Base-by-base conservation (phyloP, 1,140 invertebrate genomes). In the Eumaeus atala region DNA sequence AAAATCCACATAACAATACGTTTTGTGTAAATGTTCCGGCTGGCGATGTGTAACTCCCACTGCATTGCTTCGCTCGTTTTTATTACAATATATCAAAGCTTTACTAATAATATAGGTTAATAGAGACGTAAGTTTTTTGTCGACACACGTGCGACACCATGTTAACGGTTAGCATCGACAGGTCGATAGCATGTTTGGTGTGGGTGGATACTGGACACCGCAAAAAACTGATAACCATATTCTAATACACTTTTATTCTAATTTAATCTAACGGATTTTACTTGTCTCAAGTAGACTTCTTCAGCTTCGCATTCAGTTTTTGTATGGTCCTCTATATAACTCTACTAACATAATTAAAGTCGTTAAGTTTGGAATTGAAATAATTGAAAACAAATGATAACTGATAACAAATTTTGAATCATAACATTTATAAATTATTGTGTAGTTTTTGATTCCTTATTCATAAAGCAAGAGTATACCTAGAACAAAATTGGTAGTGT, bases 81-180 rank as follows among this genome's bases (percentile, higher is more conserved):
- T 44, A 44, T 44, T 44, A 44, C 17, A 44, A 44, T 44, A 17
- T n/a, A 44, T 44, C 40, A 16, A 44, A 28, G 6, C 21, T 28
- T 28, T 28, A n/a, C n/a, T n/a, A n/a, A n/a, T n/a, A n/a, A n/a
- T n/a, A 28, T 3, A 44, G 40, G 40, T 44, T 44, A 44, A 44
- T 44, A 16, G 14, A 44, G 40, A 9, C 40, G 16, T 17, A 16
- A 44, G 6, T 9, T 44, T 28, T 44, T 44, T 44, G 40, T 44
- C 40, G 14, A 44, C 9, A 14, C 1, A 16, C 14, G 16, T 7
- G 12, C 40, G 14, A 44, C 16, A 44, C 40, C 21, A 28, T 28
- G 21, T 28, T 28, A 28, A 28, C 21, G 21, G 21, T 28, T 6
- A n/a, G n/a, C 6, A 28, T 3, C 21, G 40, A 44, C 16, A 44